A percentile compares a stretch with the other conserved stretches of the same genome.
These are phyloP conservation scores for Fulica atra DNA, from an alignment of 2,113 vertebrate species.

Conservation along the genomic window DNA sequence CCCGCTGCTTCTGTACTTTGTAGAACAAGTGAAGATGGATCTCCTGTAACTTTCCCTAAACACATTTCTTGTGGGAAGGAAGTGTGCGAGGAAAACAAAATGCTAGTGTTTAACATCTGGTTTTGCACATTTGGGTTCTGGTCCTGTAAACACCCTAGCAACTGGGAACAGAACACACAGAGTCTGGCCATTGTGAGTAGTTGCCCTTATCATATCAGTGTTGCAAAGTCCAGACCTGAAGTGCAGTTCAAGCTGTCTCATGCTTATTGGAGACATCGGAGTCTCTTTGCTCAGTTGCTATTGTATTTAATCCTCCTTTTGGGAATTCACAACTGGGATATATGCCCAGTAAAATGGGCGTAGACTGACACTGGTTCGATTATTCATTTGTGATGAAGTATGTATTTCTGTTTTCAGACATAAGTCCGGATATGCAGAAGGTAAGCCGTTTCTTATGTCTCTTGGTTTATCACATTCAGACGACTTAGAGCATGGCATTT, in stretches of 20 bases:
- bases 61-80: rapidly evolving
- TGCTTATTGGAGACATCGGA: background rate
- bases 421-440: slow-evolving; percentile 87
- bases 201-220: background rate
- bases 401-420: slow-evolving; percentile 73
- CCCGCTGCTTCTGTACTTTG: background rate
- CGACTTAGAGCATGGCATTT: background rate
- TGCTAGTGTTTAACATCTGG: background rate
- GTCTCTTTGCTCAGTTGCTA: background rate
- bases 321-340: background rate
- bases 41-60: background rate
- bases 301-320: background rate
- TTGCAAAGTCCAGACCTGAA: background rate
- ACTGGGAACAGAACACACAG: background rate
- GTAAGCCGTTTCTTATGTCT: slow-evolving; percentile 67
- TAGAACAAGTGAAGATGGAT: background rate
- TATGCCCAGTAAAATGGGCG: background rate
- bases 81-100: background rate
- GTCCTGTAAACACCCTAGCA: background rate
- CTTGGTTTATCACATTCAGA: background rate
- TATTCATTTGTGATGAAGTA: background rate
- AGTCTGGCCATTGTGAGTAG: background rate
- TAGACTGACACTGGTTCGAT: background rate
- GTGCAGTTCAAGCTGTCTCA: background rate
- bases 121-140: background rate